Evolutionary conservation across 2,113 vertebrate species (phyloP), one percentile per base, ranked within the genome.

Genomic region (Hippocampus mohnikei): DNA sequence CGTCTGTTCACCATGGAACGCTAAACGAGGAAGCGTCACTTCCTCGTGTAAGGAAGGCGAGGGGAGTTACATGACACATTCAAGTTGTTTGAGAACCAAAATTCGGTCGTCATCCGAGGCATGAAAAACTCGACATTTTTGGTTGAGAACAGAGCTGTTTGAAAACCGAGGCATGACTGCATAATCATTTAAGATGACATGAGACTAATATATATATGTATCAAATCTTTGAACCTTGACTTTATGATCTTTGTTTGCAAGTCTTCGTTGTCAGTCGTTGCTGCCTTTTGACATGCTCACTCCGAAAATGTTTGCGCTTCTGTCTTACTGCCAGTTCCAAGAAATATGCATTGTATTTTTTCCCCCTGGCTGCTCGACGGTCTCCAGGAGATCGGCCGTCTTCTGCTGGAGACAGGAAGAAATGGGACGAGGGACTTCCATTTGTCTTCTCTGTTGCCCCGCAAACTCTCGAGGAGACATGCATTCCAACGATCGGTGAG

Each of bases 391-490:
- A 78, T 6, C 18, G 69, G 37, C 79, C 82, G 0, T 67, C 84
- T 0, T 72, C 83, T 82, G 84, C 72, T 81, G 93, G 83, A 50
- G 96, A 99, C 83, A 91, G 96, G 59, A 97, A 91, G 85, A 97
- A 95, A 65, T 99, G 97, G 97, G 93, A 95, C 67, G 81, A 93
- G 1, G 92, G 90, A 41, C 73, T 88, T 75, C 93, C 93, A 2
- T 82, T 94, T 33, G 84, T 94, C 0, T 89, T 98, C 66, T 89
- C 94, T 40, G 79, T 94, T 20, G 93, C 93, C 72, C 90, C 93
- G 7, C 86, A 95, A 70, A 93, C 93, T 0, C 79, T 95, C 67
- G 95, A 95, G 76, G 85, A 94, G 8, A 95, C 94, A 3, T 83
- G 92, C 75, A 71, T 90, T 20, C 85, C 74, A n/a, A 89, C 90